A percentile compares a stretch with the other conserved stretches of the same genome.
Evolutionary conservation across 2,113 vertebrate genomes (phyloP).

Genomic region (Willisornis vidua): DNA sequence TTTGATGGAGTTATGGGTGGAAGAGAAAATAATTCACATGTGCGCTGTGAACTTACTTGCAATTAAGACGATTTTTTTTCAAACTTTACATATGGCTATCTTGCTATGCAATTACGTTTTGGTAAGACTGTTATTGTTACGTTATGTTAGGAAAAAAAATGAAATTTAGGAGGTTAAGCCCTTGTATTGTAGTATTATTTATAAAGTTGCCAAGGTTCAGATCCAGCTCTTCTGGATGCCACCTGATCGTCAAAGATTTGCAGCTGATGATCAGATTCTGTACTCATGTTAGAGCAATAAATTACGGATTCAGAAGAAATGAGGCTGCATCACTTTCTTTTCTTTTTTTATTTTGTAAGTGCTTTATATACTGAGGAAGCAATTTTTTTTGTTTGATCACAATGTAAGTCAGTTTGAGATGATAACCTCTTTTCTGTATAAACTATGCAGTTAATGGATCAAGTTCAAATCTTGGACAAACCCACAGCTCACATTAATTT

Average conservation of each 20-base stretch:
- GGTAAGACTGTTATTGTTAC: neutral
- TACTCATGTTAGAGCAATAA: neutral
- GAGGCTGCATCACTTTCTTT: neutral
- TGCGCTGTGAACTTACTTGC: neutral
- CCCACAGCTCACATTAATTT: rapidly evolving
- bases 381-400: neutral
- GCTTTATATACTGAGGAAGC: neutral
- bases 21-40: neutral
- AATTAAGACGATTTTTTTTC: neutral
- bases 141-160: neutral
- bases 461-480: neutral
- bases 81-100: neutral
- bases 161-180: neutral
- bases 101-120: rapidly evolving
- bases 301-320: neutral
- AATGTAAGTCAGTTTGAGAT: neutral
- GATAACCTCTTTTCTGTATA: neutral
- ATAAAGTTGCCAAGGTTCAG: neutral
- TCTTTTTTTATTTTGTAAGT: too few relatives aligned
- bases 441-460: neutral
- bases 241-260: neutral
- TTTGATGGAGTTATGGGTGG: neutral
- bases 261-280: neutral
- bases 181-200: neutral
- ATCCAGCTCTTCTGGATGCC: neutral